Evolutionary conservation across 2,113 vertebrate genomes (phyloP).

Genomic region (Aldabrachelys gigantea): DNA sequence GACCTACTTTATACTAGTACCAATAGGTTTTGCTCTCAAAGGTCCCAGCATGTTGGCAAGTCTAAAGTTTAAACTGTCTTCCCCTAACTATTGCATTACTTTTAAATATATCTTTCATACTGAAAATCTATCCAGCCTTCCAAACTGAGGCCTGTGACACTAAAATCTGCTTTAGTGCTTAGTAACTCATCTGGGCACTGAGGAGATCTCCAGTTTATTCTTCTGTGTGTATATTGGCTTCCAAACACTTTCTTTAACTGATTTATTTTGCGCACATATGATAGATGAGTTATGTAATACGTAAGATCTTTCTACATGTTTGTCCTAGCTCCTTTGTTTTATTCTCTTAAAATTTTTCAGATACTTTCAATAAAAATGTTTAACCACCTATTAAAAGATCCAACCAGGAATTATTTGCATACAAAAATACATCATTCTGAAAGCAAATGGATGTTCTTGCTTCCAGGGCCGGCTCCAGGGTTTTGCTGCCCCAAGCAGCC

Average conservation of each 20-base stretch:
- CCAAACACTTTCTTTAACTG: background rate
- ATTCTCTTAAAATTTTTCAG: background rate
- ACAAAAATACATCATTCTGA: background rate
- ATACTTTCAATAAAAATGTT: background rate
- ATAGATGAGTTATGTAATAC: background rate
- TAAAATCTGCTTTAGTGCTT: background rate
- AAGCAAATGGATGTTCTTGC: background rate
- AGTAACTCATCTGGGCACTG: background rate
- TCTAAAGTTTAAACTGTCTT: background rate
- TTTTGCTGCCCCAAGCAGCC: no score
- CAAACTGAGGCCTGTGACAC: background rate
- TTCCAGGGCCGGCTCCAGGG: background rate
- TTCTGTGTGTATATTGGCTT: background rate
- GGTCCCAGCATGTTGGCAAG: background rate
- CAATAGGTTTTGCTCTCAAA: slow-evolving; percentile 24
- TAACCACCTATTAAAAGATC: background rate
- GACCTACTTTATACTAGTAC: background rate
- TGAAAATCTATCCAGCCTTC: background rate
- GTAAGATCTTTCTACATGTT: background rate
- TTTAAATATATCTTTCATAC: background rate
- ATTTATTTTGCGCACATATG: background rate
- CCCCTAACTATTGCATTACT: background rate
- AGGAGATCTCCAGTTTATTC: background rate
- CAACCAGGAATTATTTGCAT: background rate
- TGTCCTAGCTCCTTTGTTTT: background rate